Percentiles rank a stretch among this genome's conserved stretches.
Conservation (phyloP, 2,888 invertebrate genomes). For the Timandra comae region DNA sequence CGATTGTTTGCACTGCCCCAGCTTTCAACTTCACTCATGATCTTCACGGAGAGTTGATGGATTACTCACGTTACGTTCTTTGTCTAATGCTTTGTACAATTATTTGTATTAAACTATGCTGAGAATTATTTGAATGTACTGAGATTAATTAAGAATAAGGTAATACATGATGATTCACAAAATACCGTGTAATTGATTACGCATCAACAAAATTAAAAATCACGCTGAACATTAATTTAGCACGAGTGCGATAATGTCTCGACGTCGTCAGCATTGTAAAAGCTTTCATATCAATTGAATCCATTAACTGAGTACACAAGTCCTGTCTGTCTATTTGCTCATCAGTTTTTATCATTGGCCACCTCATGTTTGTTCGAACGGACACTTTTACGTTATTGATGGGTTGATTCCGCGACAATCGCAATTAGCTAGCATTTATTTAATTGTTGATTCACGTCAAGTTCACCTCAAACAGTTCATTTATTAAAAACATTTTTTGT, state of each 20-base stretch:
- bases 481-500: conserved; percentile 3
- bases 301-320: conserved; percentile 75
- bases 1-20: conserved; percentile 48
- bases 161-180: too few species aligned
- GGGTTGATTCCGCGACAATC: conserved; percentile 54
- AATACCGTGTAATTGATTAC: too few species aligned
- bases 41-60: too few species aligned
- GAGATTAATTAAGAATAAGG: too few species aligned
- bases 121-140: too few species aligned
- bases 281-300: conserved; percentile 77
- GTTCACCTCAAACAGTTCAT: conserved; percentile 8
- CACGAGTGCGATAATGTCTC: conserved; percentile 51
- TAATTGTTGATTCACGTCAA: conserved; percentile 38
- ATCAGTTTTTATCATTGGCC: conserved; percentile 76
- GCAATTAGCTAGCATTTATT: conserved; percentile 30
- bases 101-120: too few species aligned
- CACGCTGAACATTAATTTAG: conserved; percentile 28
- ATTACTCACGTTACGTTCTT: too few species aligned
- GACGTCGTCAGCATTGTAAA: conserved; percentile 65
- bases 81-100: too few species aligned
- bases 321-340: conserved; percentile 72
- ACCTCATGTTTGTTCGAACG: conserved; percentile 72
- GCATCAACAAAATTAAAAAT: conserved; percentile 12
- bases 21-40: not conserved
- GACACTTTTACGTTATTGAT: conserved; percentile 72